Conservation (phyloP, 2,888 invertebrate genomes). For the Ennomos fuscantarius region DNA sequence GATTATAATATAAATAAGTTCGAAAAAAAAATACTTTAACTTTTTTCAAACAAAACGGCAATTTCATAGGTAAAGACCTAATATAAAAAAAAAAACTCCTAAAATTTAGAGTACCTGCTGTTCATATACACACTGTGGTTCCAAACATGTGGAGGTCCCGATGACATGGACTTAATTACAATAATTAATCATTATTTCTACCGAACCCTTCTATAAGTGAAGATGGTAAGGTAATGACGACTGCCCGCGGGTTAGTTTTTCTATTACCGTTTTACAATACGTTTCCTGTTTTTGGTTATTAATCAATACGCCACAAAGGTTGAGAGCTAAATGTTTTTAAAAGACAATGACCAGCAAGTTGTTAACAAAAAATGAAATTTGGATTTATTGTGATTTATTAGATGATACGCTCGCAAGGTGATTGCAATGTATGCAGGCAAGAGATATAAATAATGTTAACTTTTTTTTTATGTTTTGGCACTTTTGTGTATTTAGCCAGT, state of each 20-base stretch:
- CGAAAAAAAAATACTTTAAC: no score
- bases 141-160: slow-evolving; percentile 59
- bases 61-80: no score
- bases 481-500: no score
- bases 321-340: slow-evolving; percentile 48
- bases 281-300: slow-evolving; percentile 72
- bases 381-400: slow-evolving; percentile 19
- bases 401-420: neutral
- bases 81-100: no score
- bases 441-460: neutral
- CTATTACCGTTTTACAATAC: slow-evolving; percentile 62
- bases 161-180: slow-evolving; percentile 79
- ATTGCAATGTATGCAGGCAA: neutral
- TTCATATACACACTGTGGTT: slow-evolving; percentile 19
- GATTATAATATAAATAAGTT: no score
- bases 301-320: slow-evolving; percentile 68
- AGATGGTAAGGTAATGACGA: slow-evolving; percentile 62
- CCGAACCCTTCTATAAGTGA: slow-evolving; percentile 65
- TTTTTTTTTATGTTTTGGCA: neutral
- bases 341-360: slow-evolving; percentile 33
- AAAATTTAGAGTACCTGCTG: neutral
- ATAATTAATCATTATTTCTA: slow-evolving; percentile 81
- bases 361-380: slow-evolving; percentile 23
- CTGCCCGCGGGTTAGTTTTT: slow-evolving; percentile 69
- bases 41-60: no score